These are phyloP conservation scores for Lasioglossum oenotherae DNA, from an alignment of 2,888 invertebrate genomes.

Conservation along the genomic window DNA sequence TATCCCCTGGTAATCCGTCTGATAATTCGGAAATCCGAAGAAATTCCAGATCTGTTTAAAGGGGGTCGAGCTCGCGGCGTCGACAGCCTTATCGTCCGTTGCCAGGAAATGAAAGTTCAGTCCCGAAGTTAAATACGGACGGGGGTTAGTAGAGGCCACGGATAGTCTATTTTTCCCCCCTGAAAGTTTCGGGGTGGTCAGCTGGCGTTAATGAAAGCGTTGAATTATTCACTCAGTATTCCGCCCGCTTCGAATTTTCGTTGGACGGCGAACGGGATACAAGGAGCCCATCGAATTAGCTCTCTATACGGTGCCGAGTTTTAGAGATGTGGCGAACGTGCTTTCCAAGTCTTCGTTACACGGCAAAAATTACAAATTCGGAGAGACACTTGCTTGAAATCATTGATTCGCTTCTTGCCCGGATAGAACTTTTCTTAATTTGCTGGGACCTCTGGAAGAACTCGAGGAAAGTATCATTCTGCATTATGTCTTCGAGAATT, in stretches of 20 bases:
- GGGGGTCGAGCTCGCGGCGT: background rate
- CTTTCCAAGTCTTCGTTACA: background rate
- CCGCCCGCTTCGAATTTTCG: constrained; percentile 6
- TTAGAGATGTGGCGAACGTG: background rate
- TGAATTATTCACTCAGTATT: constrained; percentile 54
- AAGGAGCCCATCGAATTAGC: constrained; percentile 4
- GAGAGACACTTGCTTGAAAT: background rate
- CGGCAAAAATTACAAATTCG: background rate
- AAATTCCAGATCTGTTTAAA: constrained; percentile 35
- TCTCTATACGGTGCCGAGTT: background rate
- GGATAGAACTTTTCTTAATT: background rate
- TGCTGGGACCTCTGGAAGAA: background rate
- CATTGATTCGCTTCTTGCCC: background rate
- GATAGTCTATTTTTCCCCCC: constrained; percentile 28
- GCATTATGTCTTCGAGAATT: too few relatives aligned
- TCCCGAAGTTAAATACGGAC: constrained; percentile 27
- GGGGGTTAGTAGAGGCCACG: background rate
- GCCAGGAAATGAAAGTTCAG: constrained; percentile 61
- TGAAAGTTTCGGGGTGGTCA: constrained; percentile 30
- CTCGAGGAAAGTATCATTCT: background rate
- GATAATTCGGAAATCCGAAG: constrained; percentile 44
- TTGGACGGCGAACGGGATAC: background rate
- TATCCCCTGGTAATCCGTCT: constrained; percentile 43
- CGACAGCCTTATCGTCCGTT: constrained; percentile 49
- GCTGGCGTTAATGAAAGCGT: constrained; percentile 49